Base-by-base conservation (phyloP, 2,888 invertebrate genomes). In the Limnephilus auricula region DNA sequence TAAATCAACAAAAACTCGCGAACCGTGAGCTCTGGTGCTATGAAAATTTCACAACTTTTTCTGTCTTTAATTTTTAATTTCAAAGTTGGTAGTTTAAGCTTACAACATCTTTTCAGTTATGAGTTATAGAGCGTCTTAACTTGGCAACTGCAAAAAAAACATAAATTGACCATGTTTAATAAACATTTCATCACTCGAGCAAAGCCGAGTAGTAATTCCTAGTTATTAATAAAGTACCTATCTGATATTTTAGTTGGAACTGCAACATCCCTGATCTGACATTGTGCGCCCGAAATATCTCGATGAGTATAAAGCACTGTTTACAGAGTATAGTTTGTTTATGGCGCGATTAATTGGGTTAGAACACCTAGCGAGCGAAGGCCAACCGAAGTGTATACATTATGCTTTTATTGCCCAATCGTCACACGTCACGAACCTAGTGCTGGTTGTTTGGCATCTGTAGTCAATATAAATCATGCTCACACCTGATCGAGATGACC, bases 341-440 rank as follows among this genome's bases (percentile, higher is more conserved):
- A 82, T 82, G 82, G 82, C 25, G 2, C 37, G 82, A 82, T 82
- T 82, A 82, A 82, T 82, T 82, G 82, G 32, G 82, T 82, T 82
- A 34, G 82, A 65, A 65, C 65, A 65, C 82, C 34, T 82, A 82
- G 32, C 18, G 25, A 34, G 82, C 82, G 80, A 82, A 82, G 82
- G 82, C 82, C 82, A 18, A 82, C 34, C 37, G 34, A 82, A 82
- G 25, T 82, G 32, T 25, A 34, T 82, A 10, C 82, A 65, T 65
- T 65, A 65, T 65, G 25, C 9, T 65, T 65, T 65, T 34, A 32
- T 82, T 82, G 18, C 15, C 32, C 34, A 82, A 82, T 34, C 82
- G 25, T 10, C 32, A 37, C 34, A 82, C 34, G 82, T 34, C 34
- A 25, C 82, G 34, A 18, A 37, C n/a, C 82, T 82, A 13, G 2